A percentile compares a stretch with the other conserved stretches of the same genome.
Evolutionary conservation across 1,140 invertebrate genomes (phyloP).

Genomic region (Drosophila ironensis): DNA sequence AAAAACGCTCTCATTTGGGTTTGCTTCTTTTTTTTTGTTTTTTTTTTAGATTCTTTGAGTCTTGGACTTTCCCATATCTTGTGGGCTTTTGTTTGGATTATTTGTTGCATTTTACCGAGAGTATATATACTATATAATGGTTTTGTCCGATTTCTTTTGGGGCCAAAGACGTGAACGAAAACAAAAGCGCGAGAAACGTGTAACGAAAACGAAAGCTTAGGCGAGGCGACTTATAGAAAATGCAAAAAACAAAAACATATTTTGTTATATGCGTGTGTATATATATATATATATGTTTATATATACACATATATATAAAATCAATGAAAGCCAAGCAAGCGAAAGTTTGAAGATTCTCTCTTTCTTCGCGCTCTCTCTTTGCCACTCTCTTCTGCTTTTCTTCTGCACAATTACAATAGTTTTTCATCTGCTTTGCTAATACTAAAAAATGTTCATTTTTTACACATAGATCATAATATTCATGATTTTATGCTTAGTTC

Average conservation of each 20-base stretch:
- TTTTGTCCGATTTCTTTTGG: slow-evolving; percentile 11
- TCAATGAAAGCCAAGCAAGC: slow-evolving; percentile 46
- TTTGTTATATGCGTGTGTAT: slow-evolving; percentile 17
- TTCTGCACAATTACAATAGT: slow-evolving; percentile 31
- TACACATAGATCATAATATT: slow-evolving; percentile 39
- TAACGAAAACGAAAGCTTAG: slow-evolving; percentile 38
- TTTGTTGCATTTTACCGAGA: background rate
- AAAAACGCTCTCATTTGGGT: background rate
- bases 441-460: slow-evolving; percentile 32
- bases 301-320: slow-evolving; percentile 23
- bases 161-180: slow-evolving; percentile 23
- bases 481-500: slow-evolving; percentile 27
- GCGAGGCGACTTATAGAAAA: slow-evolving; percentile 40
- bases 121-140: background rate
- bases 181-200: slow-evolving; percentile 30
- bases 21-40: too few relatives aligned
- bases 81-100: background rate
- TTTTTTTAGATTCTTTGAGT: slow-evolving; percentile 11
- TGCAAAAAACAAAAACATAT: slow-evolving; percentile 12
- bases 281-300: background rate
- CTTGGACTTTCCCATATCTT: slow-evolving; percentile 18
- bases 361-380: slow-evolving; percentile 19
- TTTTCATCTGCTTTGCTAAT: slow-evolving; percentile 20
- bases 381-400: slow-evolving; percentile 6
- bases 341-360: slow-evolving; percentile 36